Evolutionary conservation across 64 coral and sea anemone genomes (phyloP).

Genomic region (Cladopsammia gracilis): DNA sequence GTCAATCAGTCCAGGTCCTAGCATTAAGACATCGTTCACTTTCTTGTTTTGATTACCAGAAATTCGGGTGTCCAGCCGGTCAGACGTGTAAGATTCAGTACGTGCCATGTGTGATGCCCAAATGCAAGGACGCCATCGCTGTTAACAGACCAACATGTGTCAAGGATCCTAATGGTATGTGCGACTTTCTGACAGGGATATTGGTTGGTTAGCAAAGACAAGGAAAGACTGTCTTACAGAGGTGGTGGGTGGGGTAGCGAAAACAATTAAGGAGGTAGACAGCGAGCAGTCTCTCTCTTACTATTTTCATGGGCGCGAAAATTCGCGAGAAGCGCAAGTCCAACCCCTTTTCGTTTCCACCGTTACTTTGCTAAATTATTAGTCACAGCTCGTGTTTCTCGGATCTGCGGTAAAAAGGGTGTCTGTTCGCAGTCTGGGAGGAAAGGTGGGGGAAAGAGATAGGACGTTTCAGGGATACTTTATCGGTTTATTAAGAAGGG

Average conservation of each 20-base stretch:
- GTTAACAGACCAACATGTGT: conserved; percentile 93
- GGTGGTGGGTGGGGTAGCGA: background rate
- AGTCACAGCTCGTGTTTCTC: too few species aligned
- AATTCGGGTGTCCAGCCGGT: conserved; percentile 77
- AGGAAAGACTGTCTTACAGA: too few species aligned
- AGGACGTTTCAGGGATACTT: background rate
- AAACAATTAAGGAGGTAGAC: too few species aligned
- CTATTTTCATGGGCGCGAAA: too few species aligned
- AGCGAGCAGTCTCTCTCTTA: too few species aligned
- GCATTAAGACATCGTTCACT: background rate
- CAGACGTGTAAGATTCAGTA: conserved; percentile 94
- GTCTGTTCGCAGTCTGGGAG: background rate
- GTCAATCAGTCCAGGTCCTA: too few species aligned
- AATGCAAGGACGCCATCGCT: conserved; percentile 78
- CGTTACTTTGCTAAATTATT: too few species aligned
- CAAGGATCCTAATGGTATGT: conserved; percentile 52
- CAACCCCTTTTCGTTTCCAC: too few species aligned
- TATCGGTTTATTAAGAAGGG: too few species aligned
- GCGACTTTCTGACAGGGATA: background rate
- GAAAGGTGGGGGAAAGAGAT: background rate
- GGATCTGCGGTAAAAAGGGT: too few species aligned
- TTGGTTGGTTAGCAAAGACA: background rate
- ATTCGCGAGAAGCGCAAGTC: too few species aligned
- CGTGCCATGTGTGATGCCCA: conserved; percentile 91
- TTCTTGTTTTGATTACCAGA: conserved; percentile 21